Evolutionary conservation across 2,797 vertebrate species (phyloP).

Genomic region (Lepus oiostolus): DNA sequence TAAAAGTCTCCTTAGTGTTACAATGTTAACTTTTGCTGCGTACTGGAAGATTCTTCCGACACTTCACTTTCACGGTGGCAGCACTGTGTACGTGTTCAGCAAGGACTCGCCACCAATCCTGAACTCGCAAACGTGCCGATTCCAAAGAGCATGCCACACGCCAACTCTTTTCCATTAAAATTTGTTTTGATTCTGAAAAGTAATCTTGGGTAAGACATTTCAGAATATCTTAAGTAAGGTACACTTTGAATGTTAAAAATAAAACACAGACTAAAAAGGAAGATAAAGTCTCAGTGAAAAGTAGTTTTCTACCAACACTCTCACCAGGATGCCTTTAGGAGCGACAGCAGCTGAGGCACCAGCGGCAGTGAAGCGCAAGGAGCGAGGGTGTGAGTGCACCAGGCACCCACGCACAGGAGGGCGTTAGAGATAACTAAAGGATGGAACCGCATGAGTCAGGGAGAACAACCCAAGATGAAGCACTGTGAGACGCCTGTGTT

Average conservation of each 20-base stretch:
- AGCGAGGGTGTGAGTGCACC: background rate
- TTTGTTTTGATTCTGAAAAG: conserved; percentile 49
- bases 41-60: background rate
- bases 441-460: background rate
- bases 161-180: conserved; percentile 6
- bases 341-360: background rate
- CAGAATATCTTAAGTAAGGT: conserved; percentile 18
- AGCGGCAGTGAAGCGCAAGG: background rate
- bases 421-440: no score
- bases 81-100: conserved; percentile 38
- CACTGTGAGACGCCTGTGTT: background rate
- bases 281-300: conserved; percentile 10
- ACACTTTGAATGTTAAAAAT: background rate
- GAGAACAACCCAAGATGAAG: background rate
- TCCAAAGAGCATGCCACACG: background rate
- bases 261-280: background rate
- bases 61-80: background rate
- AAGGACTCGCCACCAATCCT: conserved; percentile 75
- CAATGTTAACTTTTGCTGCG: background rate
- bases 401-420: background rate
- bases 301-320: background rate
- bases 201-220: background rate
- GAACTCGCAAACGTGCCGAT: conserved; percentile 75
- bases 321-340: background rate
- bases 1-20: conserved; percentile 65